These are phyloP conservation scores for Omphaloscelis lunosa DNA, from an alignment of 2,888 invertebrate genomes.

Conservation along the genomic window DNA sequence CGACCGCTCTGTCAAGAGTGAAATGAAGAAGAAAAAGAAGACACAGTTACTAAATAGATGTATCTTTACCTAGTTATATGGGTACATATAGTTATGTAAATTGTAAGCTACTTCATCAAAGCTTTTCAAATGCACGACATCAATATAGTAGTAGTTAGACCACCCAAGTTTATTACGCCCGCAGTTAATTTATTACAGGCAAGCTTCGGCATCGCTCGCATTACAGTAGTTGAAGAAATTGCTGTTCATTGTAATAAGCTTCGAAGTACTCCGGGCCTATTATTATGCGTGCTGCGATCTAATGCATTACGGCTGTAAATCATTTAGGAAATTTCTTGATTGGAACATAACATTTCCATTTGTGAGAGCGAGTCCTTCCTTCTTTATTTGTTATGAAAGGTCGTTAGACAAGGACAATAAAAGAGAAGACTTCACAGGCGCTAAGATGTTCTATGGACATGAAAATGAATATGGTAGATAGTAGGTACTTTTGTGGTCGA, in stretches of 20 bases:
- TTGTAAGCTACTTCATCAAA: constrained; percentile 12
- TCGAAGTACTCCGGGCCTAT: constrained; percentile 24
- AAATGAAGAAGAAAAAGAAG: too few species aligned
- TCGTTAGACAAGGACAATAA: neutral
- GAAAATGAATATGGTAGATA: neutral
- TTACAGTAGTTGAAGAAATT: constrained; percentile 63
- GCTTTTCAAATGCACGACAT: constrained; percentile 16
- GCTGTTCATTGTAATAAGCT: constrained; percentile 57
- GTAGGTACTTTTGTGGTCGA: too few species aligned
- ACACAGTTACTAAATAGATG: too few species aligned
- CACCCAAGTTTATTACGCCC: constrained; percentile 58
- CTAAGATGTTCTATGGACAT: neutral
- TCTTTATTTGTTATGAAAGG: constrained; percentile 18
- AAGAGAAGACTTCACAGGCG: neutral
- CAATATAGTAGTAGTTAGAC: constrained; percentile 37
- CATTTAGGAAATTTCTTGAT: constrained; percentile 53
- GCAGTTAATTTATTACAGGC: constrained; percentile 49
- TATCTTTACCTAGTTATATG: too few species aligned
- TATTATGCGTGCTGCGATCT: constrained; percentile 39
- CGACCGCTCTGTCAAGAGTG: too few species aligned
- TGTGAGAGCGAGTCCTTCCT: constrained; percentile 23
- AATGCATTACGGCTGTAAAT: constrained; percentile 46
- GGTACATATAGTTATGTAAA: neutral
- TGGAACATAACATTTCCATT: constrained; percentile 45
- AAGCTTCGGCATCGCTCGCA: constrained; percentile 44